Evolutionary conservation across 2,113 vertebrate genomes (phyloP), one percentile per base, ranked within the genome.

Genomic region (Tragelaphus strepsiceros): DNA sequence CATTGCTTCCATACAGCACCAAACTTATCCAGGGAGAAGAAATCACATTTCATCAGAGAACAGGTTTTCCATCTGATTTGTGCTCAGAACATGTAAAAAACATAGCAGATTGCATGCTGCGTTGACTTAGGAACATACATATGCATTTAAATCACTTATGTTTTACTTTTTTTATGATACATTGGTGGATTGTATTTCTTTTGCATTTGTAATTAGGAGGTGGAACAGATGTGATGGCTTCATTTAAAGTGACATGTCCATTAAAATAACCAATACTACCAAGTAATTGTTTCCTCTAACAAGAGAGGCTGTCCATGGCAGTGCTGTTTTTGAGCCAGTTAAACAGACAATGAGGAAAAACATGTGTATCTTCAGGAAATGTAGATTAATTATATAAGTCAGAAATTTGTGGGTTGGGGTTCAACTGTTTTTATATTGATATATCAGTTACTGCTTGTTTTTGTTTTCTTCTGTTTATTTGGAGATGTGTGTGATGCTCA

Each of bases 81-180:
- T 97, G 97, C 92, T 94, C 97, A 96, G 83, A 93, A 98, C 97
- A 94, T 98, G 97, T 82, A 95, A 97, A 98, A 97, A 97, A 98
- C 97, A 97, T 54, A 98, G 96, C 98, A 98, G 97, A 98, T 97
- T 98, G 92, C 89, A 97, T 98, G 98, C 96, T 98, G 95, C 86
- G 26, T 97, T 98, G 94, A 90, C 91, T 95, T 80, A 84, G 96
- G 94, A 98, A 97, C 95, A 98, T 88, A 98, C 93, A 98, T 87
- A 95, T 96, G 78, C 96, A 96, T 98, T 98, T 98, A 98, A 98
- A 98, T 98, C 97, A 98, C 98, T 98, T 98, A 97, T 22, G 94
- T 86, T 94, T 98, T 98, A 95, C 93, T 97, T 98, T 98, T 98
- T 98, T 98, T 98, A 98, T 98, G 97, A 96, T 95, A 81, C 93